These are phyloP conservation scores for Coendou prehensilis DNA, from an alignment of 2,797 vertebrate species.

Conservation along the genomic window DNA sequence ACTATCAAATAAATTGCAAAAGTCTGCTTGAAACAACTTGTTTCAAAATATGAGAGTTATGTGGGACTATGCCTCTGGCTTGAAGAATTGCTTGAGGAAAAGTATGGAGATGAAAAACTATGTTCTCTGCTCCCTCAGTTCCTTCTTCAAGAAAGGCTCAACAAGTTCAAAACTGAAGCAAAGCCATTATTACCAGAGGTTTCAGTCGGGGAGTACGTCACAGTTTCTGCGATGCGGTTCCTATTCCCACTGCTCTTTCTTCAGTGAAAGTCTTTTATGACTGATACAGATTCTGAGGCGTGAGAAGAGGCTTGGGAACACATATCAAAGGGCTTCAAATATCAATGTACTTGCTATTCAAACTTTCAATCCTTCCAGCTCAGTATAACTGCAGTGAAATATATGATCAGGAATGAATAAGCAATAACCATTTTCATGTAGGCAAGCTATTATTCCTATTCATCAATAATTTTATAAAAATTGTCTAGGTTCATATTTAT, in stretches of 20 bases:
- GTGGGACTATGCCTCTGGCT: neutral
- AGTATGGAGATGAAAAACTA: neutral
- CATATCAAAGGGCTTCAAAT: neutral
- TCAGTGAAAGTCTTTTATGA: neutral
- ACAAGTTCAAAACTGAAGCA: constrained; percentile 35
- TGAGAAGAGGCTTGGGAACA: neutral
- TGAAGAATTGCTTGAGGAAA: constrained; percentile 66
- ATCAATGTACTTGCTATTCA: neutral
- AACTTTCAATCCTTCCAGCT: neutral
- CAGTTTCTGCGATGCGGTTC: neutral
- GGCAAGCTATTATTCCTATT: neutral
- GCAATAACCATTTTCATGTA: neutral
- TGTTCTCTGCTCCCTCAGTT: neutral
- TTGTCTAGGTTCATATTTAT: neutral
- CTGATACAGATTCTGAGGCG: neutral
- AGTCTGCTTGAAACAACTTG: neutral
- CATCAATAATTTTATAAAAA: neutral
- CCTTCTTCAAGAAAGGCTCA: constrained; percentile 28
- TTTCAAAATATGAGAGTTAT: constrained; percentile 49
- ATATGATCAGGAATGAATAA: neutral
- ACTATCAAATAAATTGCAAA: constrained; percentile 57
- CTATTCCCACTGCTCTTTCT: neutral
- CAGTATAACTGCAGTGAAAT: neutral
- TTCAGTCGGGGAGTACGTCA: neutral
- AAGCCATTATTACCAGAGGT: neutral